phyloP scores from a whole-genome alignment of 2,113 vertebrate species.

The Motacilla tschutschensis region DNA sequence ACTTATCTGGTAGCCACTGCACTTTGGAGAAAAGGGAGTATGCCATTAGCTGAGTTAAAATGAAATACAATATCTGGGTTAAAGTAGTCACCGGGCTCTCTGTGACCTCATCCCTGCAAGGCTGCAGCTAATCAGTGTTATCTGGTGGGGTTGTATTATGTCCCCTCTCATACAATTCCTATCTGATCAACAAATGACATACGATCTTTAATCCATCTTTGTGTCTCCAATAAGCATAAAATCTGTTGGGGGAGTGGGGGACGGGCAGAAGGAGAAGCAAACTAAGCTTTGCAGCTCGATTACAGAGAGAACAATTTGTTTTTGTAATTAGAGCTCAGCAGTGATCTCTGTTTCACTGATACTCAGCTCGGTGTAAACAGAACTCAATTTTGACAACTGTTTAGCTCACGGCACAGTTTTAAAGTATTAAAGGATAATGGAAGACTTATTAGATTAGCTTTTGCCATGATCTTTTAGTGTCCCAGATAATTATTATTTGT shows the following conservation, averaged over 20 bases:
- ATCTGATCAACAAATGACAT: neutral
- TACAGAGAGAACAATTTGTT: constrained; percentile 56
- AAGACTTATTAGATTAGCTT: constrained; percentile 79
- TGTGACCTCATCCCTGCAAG: constrained; percentile 17
- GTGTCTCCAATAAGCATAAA: neutral
- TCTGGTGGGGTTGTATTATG: neutral
- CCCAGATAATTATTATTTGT: constrained; percentile 72
- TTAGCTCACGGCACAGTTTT: constrained; percentile 71
- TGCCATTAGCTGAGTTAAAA: constrained; percentile 33
- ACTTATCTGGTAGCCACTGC: neutral
- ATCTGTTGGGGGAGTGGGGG: neutral
- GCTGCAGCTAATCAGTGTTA: constrained; percentile 12
- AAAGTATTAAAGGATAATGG: constrained; percentile 75
- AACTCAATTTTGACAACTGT: constrained; percentile 70
- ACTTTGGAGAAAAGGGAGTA: neutral
- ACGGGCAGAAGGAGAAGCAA: neutral
- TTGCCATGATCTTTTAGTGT: constrained; percentile 71
- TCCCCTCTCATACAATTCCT: neutral
- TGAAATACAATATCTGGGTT: constrained; percentile 17
- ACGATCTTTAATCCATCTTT: neutral
- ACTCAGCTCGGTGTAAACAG: constrained; percentile 63
- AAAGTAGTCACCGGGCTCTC: neutral
- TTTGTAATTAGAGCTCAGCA: constrained; percentile 57
- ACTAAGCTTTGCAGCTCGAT: constrained; percentile 52
- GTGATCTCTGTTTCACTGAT: constrained; percentile 55